phyloP scores from a whole-genome alignment of 2,888 invertebrate genomes.

The Nemurella pictetii region DNA sequence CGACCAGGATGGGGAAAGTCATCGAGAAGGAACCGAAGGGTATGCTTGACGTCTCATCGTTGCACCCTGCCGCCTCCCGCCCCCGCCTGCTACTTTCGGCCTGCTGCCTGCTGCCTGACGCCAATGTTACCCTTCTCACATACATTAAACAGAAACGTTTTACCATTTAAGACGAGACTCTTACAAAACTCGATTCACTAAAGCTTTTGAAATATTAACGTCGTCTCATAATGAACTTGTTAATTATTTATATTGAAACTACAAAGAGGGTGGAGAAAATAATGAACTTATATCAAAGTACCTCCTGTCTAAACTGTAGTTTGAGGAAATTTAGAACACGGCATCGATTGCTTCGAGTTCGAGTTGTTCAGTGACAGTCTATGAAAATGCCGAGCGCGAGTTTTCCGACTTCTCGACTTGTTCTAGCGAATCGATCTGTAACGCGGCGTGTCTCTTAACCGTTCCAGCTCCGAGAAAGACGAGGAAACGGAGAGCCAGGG shows the following conservation, averaged over 20 bases:
- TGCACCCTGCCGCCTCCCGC: too few species aligned
- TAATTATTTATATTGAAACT: neutral
- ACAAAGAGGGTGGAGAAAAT: neutral
- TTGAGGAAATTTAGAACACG: neutral
- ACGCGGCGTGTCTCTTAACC: neutral
- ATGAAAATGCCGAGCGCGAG: neutral
- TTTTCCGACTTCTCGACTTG: neutral
- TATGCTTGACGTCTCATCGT: too few species aligned
- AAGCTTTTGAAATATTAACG: neutral
- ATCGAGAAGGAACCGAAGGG: constrained; percentile 62
- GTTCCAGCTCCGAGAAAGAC: constrained; percentile 66
- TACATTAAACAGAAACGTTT: constrained; percentile 14
- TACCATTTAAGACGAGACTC: neutral
- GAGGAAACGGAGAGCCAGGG: constrained; percentile 73
- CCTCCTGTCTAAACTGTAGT: neutral
- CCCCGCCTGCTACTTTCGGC: too few species aligned
- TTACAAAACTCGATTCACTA: neutral
- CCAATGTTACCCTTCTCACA: constrained; percentile 25
- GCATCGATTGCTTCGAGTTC: neutral
- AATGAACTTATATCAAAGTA: neutral
- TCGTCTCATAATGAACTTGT: neutral
- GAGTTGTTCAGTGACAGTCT: too few species aligned
- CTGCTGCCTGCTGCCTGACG: too few species aligned
- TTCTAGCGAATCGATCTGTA: neutral
- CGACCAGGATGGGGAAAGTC: constrained; percentile 49